Evolutionary conservation across 2,113 vertebrate species (phyloP).

Genomic region (Chunga burmeisteri): DNA sequence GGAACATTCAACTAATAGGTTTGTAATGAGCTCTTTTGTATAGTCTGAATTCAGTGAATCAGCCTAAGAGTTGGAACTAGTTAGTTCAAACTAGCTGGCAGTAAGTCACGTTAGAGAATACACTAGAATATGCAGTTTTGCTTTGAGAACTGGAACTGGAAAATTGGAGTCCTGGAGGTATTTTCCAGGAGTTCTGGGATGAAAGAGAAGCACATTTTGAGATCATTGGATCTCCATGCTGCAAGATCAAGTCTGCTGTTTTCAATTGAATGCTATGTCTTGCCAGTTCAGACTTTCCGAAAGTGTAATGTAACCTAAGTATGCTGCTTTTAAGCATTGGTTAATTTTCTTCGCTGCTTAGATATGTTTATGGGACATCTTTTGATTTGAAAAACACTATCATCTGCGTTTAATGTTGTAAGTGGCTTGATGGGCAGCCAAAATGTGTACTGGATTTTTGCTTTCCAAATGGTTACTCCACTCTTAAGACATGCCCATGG

Average conservation of each 20-base stretch:
- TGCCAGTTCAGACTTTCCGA: background rate
- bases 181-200: background rate
- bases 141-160: background rate
- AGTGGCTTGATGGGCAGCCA: background rate
- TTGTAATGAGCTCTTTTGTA: background rate
- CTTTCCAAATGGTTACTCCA: background rate
- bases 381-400: background rate
- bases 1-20: conserved; percentile 69
- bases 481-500: background rate
- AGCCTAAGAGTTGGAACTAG: background rate
- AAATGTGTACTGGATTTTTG: background rate
- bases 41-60: background rate
- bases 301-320: background rate
- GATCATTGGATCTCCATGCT: background rate
- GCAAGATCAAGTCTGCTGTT: background rate
- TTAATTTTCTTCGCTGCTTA: background rate
- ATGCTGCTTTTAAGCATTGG: background rate
- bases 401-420: background rate
- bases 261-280: background rate
- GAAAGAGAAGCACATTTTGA: background rate
- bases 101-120: background rate
- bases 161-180: background rate
- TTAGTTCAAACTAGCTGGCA: background rate
- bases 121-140: background rate
- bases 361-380: background rate